Evolutionary conservation across 2,113 vertebrate genomes (phyloP).

Genomic region (Electrona antarctica): DNA sequence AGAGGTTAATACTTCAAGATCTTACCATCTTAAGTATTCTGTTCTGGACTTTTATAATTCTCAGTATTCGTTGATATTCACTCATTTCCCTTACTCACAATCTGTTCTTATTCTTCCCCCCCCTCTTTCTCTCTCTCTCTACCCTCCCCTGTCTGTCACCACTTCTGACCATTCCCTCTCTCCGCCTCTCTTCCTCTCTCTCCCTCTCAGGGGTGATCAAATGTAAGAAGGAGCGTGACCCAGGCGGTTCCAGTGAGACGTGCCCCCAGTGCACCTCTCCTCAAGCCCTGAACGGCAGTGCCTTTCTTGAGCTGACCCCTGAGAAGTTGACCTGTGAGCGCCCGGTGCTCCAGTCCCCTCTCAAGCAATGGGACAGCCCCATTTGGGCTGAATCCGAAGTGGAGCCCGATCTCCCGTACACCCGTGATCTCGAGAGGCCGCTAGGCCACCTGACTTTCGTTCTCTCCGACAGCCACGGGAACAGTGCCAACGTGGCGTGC

Average conservation of each 20-base stretch:
- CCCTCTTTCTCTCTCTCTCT: no score
- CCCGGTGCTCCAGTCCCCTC: slow-evolving; percentile 71
- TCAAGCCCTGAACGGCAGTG: slow-evolving; percentile 70
- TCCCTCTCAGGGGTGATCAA: slow-evolving; percentile 76
- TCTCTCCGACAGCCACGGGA: slow-evolving; percentile 80
- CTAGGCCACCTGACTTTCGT: slow-evolving; percentile 74
- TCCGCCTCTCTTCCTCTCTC: neutral
- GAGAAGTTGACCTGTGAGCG: slow-evolving; percentile 73
- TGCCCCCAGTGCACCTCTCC: slow-evolving; percentile 77
- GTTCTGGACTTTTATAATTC: neutral
- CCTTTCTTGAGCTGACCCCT: slow-evolving; percentile 57
- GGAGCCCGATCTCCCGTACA: slow-evolving; percentile 76
- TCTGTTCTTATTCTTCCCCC: no score
- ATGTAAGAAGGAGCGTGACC: slow-evolving; percentile 81
- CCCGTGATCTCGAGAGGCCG: slow-evolving; percentile 75
- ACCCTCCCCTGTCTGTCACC: no score
- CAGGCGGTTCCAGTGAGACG: slow-evolving; percentile 54
- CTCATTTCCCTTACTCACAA: neutral
- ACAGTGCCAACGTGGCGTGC: slow-evolving; percentile 80
- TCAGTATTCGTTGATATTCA: neutral
- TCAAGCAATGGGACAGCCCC: slow-evolving; percentile 74
- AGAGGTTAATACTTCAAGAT: neutral
- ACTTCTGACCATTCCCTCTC: neutral
- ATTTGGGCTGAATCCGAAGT: slow-evolving; percentile 71
- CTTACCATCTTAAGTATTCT: neutral